Base-by-base conservation (phyloP, 1,140 invertebrate genomes). In the Ruditapes philippinarum region DNA sequence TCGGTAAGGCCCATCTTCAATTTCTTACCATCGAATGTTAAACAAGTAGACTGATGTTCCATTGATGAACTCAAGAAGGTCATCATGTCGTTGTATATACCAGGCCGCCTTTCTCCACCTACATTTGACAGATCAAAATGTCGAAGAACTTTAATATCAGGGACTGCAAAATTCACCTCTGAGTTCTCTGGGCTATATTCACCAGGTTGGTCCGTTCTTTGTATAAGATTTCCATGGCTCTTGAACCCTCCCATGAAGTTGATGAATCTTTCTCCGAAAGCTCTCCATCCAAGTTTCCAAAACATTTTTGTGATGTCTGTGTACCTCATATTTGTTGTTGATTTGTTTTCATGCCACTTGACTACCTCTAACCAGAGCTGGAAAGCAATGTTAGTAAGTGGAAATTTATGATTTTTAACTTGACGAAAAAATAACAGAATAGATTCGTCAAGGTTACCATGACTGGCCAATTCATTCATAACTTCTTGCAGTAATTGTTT, bases 241-340 rank as follows among this genome's bases (percentile, higher is more conserved):
- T 90, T 90, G 31, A 68, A 88, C 25, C 89, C 85, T 62, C 70
- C 33, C 85, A 90, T 88, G 49, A 90, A 87, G 57, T 88, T n/a
- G 19, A 88, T 49, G 78, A 90, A 90, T 40, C 38, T 74, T 36
- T 70, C 89, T 9, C 89, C 85, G 60, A 88, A 90, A 36, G 88
- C 28, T 68, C 80, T 49, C 42, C 79, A 90, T 7, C 89, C 89
- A 73, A 84, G 49, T 36, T 84, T 84, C 82, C 82, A 84, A 28
- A 84, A 70, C 45, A 33, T 33, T 38, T 84, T 84, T 22, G n/a
- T 70, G 17, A 73, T n/a, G 25, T 25, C 19, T n/a, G 68, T 51
- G 33, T 73, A 84, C 2, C 82, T 19, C 82, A 84, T 84, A 11
- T 84, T 2, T 19, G 68, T 54, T 49, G 82, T 73, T 9, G 4